These are phyloP conservation scores for Malaclemys terrapin DNA, from an alignment of 2,113 vertebrate genomes.

Conservation along the genomic window DNA sequence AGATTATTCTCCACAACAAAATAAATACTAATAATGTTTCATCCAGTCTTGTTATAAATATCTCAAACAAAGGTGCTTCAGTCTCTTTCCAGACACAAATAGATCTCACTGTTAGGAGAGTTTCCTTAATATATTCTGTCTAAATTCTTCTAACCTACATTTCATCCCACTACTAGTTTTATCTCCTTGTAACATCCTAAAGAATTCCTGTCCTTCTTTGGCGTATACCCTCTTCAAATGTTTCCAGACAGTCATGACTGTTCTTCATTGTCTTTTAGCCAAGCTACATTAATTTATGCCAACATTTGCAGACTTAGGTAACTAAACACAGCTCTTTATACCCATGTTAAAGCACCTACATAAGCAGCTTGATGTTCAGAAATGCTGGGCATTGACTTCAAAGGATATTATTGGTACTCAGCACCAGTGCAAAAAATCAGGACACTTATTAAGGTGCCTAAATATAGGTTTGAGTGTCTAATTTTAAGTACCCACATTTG, in stretches of 20 bases:
- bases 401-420: neutral
- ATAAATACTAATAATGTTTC: neutral
- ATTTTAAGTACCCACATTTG: neutral
- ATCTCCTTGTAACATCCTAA: neutral
- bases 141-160: neutral
- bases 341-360: neutral
- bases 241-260: neutral
- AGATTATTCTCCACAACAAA: neutral
- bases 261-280: neutral
- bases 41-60: neutral
- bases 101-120: no score
- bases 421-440: neutral
- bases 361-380: neutral
- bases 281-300: neutral
- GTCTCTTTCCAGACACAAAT: neutral
- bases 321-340: neutral
- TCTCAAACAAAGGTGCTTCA: conserved; percentile 7
- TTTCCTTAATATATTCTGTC: no score
- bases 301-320: neutral
- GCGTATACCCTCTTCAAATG: neutral
- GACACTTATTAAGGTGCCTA: neutral
- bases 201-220: neutral
- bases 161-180: neutral
- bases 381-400: neutral
- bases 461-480: neutral